These are phyloP conservation scores for Nebria salina DNA, from an alignment of 2,888 invertebrate genomes.

Conservation along the genomic window DNA sequence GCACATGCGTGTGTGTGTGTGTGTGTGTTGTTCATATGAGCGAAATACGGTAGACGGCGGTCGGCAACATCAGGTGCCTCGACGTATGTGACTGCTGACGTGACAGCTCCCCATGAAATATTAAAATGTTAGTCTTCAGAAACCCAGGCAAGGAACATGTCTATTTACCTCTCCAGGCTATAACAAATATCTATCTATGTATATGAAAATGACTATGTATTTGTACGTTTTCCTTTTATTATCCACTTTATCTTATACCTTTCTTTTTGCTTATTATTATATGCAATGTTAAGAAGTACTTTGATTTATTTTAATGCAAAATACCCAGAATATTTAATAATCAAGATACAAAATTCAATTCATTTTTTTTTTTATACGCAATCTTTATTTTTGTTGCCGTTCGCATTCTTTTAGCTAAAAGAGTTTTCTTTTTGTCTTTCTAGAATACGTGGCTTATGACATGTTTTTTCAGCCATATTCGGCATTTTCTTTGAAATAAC, in stretches of 20 bases:
- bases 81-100: slow-evolving; percentile 14
- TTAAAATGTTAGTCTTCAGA: slow-evolving; percentile 22
- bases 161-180: neutral
- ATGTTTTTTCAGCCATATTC: too few relatives aligned
- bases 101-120: slow-evolving; percentile 17
- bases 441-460: too few relatives aligned
- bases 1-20: neutral
- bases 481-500: too few relatives aligned
- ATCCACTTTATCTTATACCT: neutral
- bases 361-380: too few relatives aligned
- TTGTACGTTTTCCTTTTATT: slow-evolving; percentile 9
- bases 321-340: neutral
- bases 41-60: neutral
- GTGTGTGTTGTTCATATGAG: neutral
- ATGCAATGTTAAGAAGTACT: neutral
- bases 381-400: too few relatives aligned
- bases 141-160: neutral
- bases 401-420: too few relatives aligned
- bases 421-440: too few relatives aligned
- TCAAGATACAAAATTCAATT: too few relatives aligned
- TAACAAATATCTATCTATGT: slow-evolving; percentile 40
- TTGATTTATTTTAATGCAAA: neutral
- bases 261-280: neutral
- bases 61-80: neutral
- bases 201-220: slow-evolving; percentile 36